phyloP scores from a whole-genome alignment of 2,797 vertebrate genomes.

The Phrynocephalus guinanensis region DNA sequence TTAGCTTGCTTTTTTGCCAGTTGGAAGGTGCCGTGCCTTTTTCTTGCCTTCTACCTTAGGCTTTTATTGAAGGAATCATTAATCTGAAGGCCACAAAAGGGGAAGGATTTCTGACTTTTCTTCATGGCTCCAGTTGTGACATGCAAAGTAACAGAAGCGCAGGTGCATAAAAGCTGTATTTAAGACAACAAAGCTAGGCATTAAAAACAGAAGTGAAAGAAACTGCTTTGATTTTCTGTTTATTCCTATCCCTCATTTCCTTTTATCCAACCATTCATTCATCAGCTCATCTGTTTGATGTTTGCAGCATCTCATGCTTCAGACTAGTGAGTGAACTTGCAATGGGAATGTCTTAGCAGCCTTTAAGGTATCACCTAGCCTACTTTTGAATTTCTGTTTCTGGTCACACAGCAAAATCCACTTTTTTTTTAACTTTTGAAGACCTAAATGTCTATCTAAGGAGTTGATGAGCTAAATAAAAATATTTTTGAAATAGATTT shows the following conservation, averaged over 20 bases:
- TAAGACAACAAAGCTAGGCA: constrained; percentile 55
- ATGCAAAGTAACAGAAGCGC: constrained; percentile 58
- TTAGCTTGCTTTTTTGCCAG: constrained; percentile 71
- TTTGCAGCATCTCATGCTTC: constrained; percentile 8
- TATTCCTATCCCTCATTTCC: constrained; percentile 47
- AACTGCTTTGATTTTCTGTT: constrained; percentile 47
- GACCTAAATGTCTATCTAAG: no score
- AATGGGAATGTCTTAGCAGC: neutral
- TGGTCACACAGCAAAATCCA: no score
- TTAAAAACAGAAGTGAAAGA: constrained; percentile 66
- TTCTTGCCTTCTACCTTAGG: constrained; percentile 37
- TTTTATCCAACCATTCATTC: constrained; percentile 30
- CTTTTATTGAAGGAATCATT: constrained; percentile 71
- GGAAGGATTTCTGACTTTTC: constrained; percentile 69
- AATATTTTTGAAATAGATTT: no score
- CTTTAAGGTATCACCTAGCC: no score
- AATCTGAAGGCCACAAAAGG: constrained; percentile 64
- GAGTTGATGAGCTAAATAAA: no score
- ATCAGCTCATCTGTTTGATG: constrained; percentile 14
- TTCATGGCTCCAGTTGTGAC: constrained; percentile 65
- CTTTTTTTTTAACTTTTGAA: no score
- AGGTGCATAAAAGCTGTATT: constrained; percentile 69
- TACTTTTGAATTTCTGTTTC: no score
- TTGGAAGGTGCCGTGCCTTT: constrained; percentile 65
- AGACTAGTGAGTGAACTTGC: constrained; percentile 32